Evolutionary conservation across 2,113 vertebrate species (phyloP).

Genomic region (Callaeas wilsoni): DNA sequence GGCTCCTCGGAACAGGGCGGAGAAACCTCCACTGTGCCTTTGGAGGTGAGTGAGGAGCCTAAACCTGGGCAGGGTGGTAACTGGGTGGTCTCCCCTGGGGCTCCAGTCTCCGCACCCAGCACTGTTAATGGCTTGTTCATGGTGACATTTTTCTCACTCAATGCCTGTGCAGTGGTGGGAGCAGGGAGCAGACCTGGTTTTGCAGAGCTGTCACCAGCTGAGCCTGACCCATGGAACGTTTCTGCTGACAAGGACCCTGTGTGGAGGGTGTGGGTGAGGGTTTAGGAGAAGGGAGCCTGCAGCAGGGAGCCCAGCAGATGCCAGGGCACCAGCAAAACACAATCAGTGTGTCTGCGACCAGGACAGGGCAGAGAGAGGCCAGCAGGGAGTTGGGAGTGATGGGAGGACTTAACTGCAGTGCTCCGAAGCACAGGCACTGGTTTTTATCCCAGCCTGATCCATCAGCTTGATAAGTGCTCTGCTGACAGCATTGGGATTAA

Average conservation of each 20-base stretch:
- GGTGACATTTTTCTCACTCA: background rate
- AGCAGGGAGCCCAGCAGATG: background rate
- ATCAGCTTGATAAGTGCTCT: background rate
- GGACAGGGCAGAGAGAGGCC: background rate
- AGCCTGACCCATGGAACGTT: background rate
- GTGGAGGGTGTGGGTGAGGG: rapidly evolving
- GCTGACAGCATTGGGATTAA: background rate
- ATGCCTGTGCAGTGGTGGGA: background rate
- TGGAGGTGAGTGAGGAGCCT: background rate
- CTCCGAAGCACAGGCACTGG: background rate
- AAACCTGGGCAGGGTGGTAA: background rate
- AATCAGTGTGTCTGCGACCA: rapidly evolving
- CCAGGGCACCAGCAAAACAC: background rate
- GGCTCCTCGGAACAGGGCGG: background rate
- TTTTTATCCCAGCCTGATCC: background rate
- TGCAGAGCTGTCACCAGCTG: background rate
- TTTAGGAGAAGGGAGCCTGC: background rate
- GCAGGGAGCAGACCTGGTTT: background rate
- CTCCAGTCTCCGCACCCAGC: rapidly evolving
- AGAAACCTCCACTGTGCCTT: background rate
- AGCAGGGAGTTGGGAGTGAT: background rate
- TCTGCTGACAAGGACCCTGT: rapidly evolving
- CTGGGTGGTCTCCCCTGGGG: background rate
- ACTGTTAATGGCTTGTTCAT: rapidly evolving
- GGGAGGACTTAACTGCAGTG: background rate